Base-by-base conservation (phyloP, 2,888 invertebrate species). In the Brassicogethes aeneus region DNA sequence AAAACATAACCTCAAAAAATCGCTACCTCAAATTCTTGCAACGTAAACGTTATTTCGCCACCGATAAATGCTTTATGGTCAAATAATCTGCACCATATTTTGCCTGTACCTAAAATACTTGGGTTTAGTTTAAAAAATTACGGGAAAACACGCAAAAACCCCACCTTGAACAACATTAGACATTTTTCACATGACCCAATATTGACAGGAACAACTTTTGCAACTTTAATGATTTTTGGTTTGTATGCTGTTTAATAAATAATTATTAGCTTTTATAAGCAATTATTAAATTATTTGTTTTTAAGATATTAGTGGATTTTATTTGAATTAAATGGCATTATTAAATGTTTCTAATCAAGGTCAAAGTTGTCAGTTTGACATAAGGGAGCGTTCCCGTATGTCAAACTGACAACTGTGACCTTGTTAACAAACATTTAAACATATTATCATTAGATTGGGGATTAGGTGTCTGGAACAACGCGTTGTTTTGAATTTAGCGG, bases 61-160 rank as follows among this genome's bases (percentile, higher is more conserved):
- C 80, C 85, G 43, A 91, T 65, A 64, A 91, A 88, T 23, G 87
- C 85, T 48, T 83, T 79, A 60, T 92, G 92, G 68, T 92, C 89
- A 69, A 92, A 87, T 43, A 92, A 71, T 60, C 91, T 76, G 56
- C 79, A 77, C 80, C 89, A 89, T 64, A 90, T 80, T 69, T 85
- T 86, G 48, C 81, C 79, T 53, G 83, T 75, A 74, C 87, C 91
- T 92, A 64, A 47, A 71, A 68, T 46, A 23, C n/a, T n/a, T n/a
- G n/a, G n/a, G n/a, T n/a, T n/a, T n/a, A n/a, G n/a, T n/a, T 31
- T 5, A 37, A 39, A 39, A 33, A 41, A 30, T 39, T 38, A 23
- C 35, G 32, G 36, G 16, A 37, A 34, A 39, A 35, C 46, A 23
- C 36, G 36, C 46, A 45, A 50, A 45, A 41, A 53, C 55, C 60